Percentiles rank a stretch among this genome's conserved stretches.
These are phyloP conservation scores for Sclerurus mexicanus DNA, from an alignment of 2,113 vertebrate species.

Conservation along the genomic window DNA sequence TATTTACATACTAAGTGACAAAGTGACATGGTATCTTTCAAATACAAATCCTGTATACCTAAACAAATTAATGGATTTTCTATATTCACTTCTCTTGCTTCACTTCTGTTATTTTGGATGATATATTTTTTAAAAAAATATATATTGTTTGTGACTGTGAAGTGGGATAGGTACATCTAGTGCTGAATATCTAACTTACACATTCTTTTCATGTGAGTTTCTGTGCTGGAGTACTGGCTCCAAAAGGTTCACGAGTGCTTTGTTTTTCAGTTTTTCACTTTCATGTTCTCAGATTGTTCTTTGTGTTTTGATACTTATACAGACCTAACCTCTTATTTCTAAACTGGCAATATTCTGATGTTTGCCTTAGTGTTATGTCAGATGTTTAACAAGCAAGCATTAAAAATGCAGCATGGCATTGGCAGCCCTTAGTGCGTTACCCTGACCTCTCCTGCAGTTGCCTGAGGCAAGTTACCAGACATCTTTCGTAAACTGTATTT, in stretches of 20 bases:
- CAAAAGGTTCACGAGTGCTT: not conserved
- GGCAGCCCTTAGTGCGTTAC: not conserved
- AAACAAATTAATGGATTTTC: not conserved
- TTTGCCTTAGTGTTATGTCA: not conserved
- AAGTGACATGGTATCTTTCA: not conserved
- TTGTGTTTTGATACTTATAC: not conserved
- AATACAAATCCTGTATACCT: not conserved
- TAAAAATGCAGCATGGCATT: not conserved
- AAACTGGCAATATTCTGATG: not conserved
- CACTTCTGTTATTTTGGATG: not conserved
- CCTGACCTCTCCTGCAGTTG: not conserved
- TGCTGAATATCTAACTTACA: constrained; percentile 22
- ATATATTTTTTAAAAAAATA: not conserved
- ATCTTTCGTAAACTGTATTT: not conserved
- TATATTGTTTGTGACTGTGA: not conserved
- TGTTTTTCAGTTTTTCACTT: constrained; percentile 23
- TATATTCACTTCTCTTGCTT: not conserved
- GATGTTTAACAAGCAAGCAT: not conserved
- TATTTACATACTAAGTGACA: not conserved
- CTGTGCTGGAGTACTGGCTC: not conserved
- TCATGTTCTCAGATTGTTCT: not conserved
- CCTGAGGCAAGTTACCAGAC: not conserved
- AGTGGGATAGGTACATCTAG: not conserved
- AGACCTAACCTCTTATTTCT: not conserved
- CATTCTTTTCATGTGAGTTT: not conserved